Conservation (phyloP, 2,113 vertebrate genomes). For the Petroica traversi region DNA sequence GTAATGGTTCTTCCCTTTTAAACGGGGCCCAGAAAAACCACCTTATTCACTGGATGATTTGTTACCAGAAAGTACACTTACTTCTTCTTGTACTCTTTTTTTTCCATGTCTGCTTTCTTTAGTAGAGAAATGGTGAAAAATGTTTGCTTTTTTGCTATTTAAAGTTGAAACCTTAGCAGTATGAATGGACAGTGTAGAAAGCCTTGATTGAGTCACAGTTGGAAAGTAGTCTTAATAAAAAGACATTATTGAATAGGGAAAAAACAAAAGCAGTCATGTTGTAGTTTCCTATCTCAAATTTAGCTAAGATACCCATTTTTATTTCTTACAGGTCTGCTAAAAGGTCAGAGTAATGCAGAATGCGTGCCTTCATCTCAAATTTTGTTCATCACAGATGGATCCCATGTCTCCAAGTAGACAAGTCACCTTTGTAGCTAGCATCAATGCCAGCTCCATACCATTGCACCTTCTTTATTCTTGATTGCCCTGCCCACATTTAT, state of each 20-base stretch:
- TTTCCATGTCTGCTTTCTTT: neutral
- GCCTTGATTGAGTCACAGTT: slow-evolving; percentile 69
- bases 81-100: neutral
- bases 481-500: slow-evolving; percentile 86
- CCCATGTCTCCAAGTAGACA: slow-evolving; percentile 83
- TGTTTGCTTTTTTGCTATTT: slow-evolving; percentile 38
- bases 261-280: slow-evolving; percentile 67
- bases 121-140: slow-evolving; percentile 8
- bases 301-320: slow-evolving; percentile 80
- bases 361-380: slow-evolving; percentile 99
- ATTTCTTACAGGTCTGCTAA: slow-evolving; percentile 95
- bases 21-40: slow-evolving; percentile 18
- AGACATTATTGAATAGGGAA: slow-evolving; percentile 64
- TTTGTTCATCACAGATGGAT: slow-evolving; percentile 91
- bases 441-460: slow-evolving; percentile 83
- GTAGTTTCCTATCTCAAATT: slow-evolving; percentile 66
- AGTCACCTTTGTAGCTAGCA: slow-evolving; percentile 90
- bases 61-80: slow-evolving; percentile 35
- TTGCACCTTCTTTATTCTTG: slow-evolving; percentile 85
- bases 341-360: slow-evolving; percentile 87
- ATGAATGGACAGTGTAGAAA: slow-evolving; percentile 54
- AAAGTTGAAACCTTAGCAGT: slow-evolving; percentile 11
- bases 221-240: slow-evolving; percentile 72
- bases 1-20: slow-evolving; percentile 37
- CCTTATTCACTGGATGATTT: neutral